phyloP scores from a whole-genome alignment of 1,140 invertebrate genomes.

The Drosophila melanogaster region Release_6_plus_ISO1_MT NC_004354.4:11281001-11281500 shows the following conservation, averaged over 20 bases:
- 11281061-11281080: constrained; percentile 41
- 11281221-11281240: constrained; percentile 39
- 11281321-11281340: neutral
- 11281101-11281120: constrained; percentile 32
- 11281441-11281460: neutral
- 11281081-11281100: constrained; percentile 29
- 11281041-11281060: constrained; percentile 23
- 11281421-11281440: no score
- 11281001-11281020: constrained; percentile 81
- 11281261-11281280: neutral
- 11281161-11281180: constrained; percentile 43
- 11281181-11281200: constrained; percentile 8
- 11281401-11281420: no score
- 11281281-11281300: constrained; percentile 9
- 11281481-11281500: constrained; percentile 10
- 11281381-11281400: no score
- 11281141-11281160: constrained; percentile 10
- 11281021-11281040: constrained; percentile 68
- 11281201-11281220: constrained; percentile 34
- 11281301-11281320: neutral
- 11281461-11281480: no score
- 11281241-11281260: neutral
- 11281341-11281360: no score
- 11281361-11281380: no score
- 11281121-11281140: constrained; percentile 4